Evolutionary conservation across 2,113 vertebrate genomes (phyloP).

Genomic region (Amazona guildingii): DNA sequence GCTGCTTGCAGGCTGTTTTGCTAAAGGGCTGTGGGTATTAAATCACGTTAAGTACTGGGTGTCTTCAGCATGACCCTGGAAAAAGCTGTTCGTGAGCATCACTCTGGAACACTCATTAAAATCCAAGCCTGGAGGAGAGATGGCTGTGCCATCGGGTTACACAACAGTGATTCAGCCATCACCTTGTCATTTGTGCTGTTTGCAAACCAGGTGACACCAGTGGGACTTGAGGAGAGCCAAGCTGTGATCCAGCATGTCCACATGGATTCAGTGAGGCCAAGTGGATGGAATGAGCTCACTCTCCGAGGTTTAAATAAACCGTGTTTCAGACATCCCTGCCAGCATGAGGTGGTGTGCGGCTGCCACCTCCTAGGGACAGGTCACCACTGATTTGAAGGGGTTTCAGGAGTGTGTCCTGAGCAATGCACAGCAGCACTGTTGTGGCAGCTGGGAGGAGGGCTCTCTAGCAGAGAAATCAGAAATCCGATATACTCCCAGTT

Average conservation of each 20-base stretch:
- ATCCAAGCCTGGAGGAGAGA: not conserved
- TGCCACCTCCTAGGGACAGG: not conserved
- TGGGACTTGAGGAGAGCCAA: rapidly evolving
- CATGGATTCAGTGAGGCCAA: not conserved
- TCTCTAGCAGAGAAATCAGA: not conserved
- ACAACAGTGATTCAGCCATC: not conserved
- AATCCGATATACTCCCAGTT: not conserved
- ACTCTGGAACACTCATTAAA: not conserved
- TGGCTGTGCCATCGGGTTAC: not conserved
- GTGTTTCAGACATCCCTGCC: not conserved
- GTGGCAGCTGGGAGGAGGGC: not conserved
- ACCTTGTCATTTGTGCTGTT: not conserved
- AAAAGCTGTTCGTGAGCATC: not conserved
- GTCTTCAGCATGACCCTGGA: not conserved
- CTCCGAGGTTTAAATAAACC: not conserved
- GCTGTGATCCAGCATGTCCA: rapidly evolving
- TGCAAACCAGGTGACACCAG: rapidly evolving
- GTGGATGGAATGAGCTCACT: not conserved
- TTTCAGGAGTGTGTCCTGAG: not conserved
- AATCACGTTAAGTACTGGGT: not conserved
- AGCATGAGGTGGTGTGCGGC: not conserved
- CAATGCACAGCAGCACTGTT: rapidly evolving
- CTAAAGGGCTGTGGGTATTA: not conserved
- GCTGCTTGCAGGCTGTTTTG: not conserved
- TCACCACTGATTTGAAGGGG: not conserved